These are phyloP conservation scores for Austrofundulus limnaeus DNA, from an alignment of 2,113 vertebrate species.

Conservation along the genomic window DNA sequence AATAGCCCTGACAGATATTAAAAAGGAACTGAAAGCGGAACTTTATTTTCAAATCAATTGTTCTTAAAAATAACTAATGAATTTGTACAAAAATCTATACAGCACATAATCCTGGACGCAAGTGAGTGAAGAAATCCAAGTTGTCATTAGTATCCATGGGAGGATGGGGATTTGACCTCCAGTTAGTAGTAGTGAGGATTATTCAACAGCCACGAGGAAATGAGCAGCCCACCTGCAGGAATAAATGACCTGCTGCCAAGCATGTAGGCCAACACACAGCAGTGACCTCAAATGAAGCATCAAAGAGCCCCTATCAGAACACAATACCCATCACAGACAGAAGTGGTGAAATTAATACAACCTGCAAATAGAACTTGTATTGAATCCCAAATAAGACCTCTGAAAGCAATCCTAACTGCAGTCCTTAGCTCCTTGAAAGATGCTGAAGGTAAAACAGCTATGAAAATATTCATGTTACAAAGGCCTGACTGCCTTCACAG, in stretches of 20 bases:
- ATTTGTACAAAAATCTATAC: not conserved
- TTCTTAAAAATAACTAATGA: conserved; percentile 13
- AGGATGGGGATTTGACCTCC: conserved; percentile 31
- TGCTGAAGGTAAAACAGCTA: not conserved
- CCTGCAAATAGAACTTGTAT: conserved; percentile 4
- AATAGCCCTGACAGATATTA: conserved; percentile 41
- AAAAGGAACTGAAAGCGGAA: conserved; percentile 21
- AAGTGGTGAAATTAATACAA: conserved; percentile 11
- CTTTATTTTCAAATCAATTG: not conserved
- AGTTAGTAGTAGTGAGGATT: conserved; percentile 15
- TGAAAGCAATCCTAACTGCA: conserved; percentile 2
- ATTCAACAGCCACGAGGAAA: conserved; percentile 9
- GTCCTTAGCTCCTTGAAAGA: conserved; percentile 26
- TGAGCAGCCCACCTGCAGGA: conserved; percentile 26
- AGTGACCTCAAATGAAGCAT: conserved; percentile 28
- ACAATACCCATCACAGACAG: conserved; percentile 2
- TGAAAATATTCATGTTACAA: conserved; percentile 39
- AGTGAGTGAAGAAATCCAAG: not conserved
- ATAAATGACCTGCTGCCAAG: conserved; percentile 37
- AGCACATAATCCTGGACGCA: conserved; percentile 20
- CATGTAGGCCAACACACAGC: conserved; percentile 31
- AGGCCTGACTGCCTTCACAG: conserved; percentile 17
- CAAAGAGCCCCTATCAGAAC: conserved; percentile 1
- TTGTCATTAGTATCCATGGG: conserved; percentile 28
- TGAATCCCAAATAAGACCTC: conserved; percentile 12